Evolutionary conservation across 2,888 invertebrate genomes (phyloP), one percentile per base, ranked within the genome.

Genomic region (Antheraea assamensis): DNA sequence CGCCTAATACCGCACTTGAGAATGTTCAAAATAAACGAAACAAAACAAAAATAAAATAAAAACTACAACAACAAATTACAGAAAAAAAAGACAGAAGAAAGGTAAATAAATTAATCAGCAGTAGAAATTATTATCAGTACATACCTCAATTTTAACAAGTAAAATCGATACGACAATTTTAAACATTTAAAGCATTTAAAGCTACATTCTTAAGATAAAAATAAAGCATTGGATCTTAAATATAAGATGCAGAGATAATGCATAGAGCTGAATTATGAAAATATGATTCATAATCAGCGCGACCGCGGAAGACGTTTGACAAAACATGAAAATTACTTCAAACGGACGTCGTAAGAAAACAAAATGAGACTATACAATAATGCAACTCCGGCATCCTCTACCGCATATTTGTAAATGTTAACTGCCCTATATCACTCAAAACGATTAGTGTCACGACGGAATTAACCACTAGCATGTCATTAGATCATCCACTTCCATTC

Each of bases 371-470:
- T 72, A 74, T 78, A 75, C 74, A 72, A 78, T 78, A 78, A 82
- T 80, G 77, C 79, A 78, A 78, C 76, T 71, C 78, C 75, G 81
- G 83, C 85, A 86, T 88, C 83, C 76, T 76, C 79, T 77, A 77
- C 80, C 79, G 79, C 84, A 83, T 87, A 86, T 86, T 87, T 88
- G 85, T 88, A 83, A 84, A 79, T 78, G 80, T 81, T 81, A 81
- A 82, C 81, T 79, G 79, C 77, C 79, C 85, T 85, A 87, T 85
- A 85, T 85, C 87, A 87, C 81, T 76, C 78, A 79, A 76, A 82
- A 79, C 88, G 89, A 92, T 93, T 92, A 92, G 92, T 87, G 91
- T 87, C 88, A 80, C 80, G 81, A 86, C 90, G 87, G 89, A 93
- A 90, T 92, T 90, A 89, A 87, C 83, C 82, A 80, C 87, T 86